Base-by-base conservation (phyloP, 2,113 vertebrate genomes). In the Acanthisitta chloris region DNA sequence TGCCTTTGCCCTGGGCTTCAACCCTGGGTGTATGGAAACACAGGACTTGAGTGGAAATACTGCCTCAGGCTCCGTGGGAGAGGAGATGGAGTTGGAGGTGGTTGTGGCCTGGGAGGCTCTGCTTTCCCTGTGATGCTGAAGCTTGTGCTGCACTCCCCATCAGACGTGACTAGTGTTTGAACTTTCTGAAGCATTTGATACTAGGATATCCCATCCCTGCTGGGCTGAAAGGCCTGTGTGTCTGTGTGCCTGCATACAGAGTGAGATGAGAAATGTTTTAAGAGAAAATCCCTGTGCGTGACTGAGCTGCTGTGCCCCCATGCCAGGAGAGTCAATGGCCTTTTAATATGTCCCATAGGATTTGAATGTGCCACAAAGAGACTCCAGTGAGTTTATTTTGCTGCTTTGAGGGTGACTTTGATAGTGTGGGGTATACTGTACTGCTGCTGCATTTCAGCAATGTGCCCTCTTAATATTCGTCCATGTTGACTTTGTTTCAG, bases 261-360 rank as follows among this genome's bases (percentile, higher is more conserved):
- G 66, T 12, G 46, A 71, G 33, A 34, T 0, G 0, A 59, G 38
- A 33, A 67, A 20, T 17, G 48, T 81, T 94, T 81, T 78, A 84
- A 78, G 88, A 92, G 71, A 72, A 89, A 91, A 95, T 94, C 86
- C 70, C 89, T 51, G 71, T 76, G 66, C 2, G 0, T 59, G 81
- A 76, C 83, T 59, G 85, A 95, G 91, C 90, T 84, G 48, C 92
- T 92, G 64, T 86, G 64, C 66, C 81, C 61, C 52, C 74, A 52
- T 98, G 93, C 96, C 93, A 59, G 78, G 87, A 17, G 15, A 89
- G 93, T 96, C 97, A 96, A 36, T 26, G 10, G 81, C 82, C 93
- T 98, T 98, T 98, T 98, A 64, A 70, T 96, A 95, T 97, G 98
- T 94, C 93, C 65, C 52, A n/a, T 1, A 45, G 78, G 42, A 57